Evolutionary conservation across 2,113 vertebrate species (phyloP).

Genomic region (Xiphophorus couchianus): DNA sequence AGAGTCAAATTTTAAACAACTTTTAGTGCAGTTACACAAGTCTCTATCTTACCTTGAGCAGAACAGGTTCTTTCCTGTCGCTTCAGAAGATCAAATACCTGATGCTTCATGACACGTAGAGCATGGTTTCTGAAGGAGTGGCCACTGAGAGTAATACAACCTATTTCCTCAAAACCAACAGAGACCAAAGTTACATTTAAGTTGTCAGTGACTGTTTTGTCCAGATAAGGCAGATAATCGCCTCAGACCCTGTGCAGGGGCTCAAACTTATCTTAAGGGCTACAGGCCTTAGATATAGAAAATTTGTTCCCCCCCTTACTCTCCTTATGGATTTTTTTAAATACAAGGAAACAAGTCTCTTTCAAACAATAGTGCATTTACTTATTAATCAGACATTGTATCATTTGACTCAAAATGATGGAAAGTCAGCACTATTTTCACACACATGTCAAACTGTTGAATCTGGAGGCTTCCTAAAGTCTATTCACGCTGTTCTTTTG

Average conservation of each 20-base stretch:
- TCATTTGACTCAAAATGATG: background rate
- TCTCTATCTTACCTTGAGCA: conserved; percentile 20
- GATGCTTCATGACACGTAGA: background rate
- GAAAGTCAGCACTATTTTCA: background rate
- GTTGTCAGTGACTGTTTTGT: background rate
- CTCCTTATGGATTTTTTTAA: background rate
- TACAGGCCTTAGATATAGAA: background rate
- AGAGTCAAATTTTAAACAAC: too few species aligned
- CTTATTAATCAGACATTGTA: background rate
- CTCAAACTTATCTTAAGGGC: background rate
- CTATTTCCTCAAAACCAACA: conserved; percentile 20
- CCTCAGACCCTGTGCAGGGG: background rate
- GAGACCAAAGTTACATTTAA: conserved; percentile 5
- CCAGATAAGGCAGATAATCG: background rate
- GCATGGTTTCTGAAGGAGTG: conserved; percentile 45
- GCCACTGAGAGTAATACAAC: conserved; percentile 23
- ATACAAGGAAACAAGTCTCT: background rate
- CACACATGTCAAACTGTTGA: background rate
- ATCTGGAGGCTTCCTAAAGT: background rate
- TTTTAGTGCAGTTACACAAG: too few species aligned
- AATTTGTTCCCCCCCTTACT: background rate
- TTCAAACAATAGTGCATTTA: background rate
- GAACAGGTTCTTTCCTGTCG: background rate
- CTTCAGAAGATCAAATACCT: conserved; percentile 7
- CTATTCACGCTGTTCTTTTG: background rate